These are phyloP conservation scores for Bombus superbus DNA, from an alignment of 1,140 invertebrate genomes.

Conservation along the genomic window DNA sequence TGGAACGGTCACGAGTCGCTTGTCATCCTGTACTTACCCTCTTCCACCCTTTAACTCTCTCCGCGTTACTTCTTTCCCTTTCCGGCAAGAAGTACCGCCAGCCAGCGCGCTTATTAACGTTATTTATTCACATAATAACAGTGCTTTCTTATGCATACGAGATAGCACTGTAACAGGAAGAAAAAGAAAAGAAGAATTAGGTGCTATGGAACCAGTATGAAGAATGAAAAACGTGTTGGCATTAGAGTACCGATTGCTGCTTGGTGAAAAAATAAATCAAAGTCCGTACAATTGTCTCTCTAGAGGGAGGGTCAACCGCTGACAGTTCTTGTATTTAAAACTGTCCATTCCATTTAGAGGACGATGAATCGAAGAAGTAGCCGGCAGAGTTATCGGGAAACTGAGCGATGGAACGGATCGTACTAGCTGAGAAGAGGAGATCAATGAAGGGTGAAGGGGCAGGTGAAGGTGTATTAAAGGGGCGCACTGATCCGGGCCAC, in stretches of 20 bases:
- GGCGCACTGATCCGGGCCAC: slow-evolving; percentile 39
- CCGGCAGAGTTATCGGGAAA: slow-evolving; percentile 48
- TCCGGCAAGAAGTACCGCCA: not conserved
- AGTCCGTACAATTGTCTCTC: too few relatives aligned
- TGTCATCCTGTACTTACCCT: slow-evolving; percentile 14
- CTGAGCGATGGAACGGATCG: slow-evolving; percentile 41
- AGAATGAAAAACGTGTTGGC: not conserved
- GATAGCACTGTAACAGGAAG: not conserved
- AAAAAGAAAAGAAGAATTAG: not conserved
- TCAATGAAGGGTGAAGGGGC: slow-evolving; percentile 35
- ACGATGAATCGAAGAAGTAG: slow-evolving; percentile 53
- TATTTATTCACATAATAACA: slow-evolving; percentile 8
- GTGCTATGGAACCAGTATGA: not conserved
- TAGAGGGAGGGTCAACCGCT: not conserved
- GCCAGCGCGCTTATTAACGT: not conserved
- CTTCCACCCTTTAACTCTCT: not conserved
- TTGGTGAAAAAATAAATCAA: not conserved
- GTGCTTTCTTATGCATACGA: not conserved
- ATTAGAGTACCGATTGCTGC: not conserved
- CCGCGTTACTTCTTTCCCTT: slow-evolving; percentile 29
- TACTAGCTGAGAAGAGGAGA: not conserved
- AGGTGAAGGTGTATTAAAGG: slow-evolving; percentile 61
- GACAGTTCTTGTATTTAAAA: too few relatives aligned
- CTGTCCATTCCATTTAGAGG: slow-evolving; percentile 26
- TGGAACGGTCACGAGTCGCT: slow-evolving; percentile 48